A percentile compares a stretch with the other conserved stretches of the same genome.
Evolutionary conservation across 2,113 vertebrate genomes (phyloP).

Genomic region (Ornithorhynchus anatinus): DNA sequence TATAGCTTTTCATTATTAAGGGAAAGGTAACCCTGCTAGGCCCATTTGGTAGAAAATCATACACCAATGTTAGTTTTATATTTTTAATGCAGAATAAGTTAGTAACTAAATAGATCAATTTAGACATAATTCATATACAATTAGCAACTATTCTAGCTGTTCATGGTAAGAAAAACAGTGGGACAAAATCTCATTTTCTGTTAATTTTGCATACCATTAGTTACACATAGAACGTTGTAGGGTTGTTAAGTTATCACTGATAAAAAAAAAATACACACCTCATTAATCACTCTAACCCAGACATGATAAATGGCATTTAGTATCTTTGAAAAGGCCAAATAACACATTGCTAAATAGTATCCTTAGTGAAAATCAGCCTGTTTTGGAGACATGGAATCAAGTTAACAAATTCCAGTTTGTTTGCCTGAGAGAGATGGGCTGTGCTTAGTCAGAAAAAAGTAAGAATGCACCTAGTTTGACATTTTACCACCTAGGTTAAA

Average conservation of each 20-base stretch:
- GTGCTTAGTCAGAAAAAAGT: constrained; percentile 29
- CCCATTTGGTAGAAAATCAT: neutral
- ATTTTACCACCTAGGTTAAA: constrained; percentile 34
- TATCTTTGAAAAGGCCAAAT: constrained; percentile 18
- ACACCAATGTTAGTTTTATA: neutral
- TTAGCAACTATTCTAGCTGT: neutral
- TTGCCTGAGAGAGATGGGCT: constrained; percentile 15
- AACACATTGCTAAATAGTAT: constrained; percentile 24
- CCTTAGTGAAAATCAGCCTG: neutral
- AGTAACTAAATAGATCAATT: neutral
- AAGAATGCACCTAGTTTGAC: constrained; percentile 30
- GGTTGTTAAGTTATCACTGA: neutral
- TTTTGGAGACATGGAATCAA: constrained; percentile 4
- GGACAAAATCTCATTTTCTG: neutral
- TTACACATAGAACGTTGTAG: neutral
- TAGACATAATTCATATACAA: neutral
- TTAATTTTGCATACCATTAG: constrained; percentile 23
- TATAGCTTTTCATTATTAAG: neutral
- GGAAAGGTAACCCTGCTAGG: neutral
- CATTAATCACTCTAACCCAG: constrained; percentile 27
- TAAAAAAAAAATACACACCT: neutral
- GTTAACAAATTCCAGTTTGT: constrained; percentile 30
- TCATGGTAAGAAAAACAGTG: neutral
- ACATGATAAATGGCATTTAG: constrained; percentile 48
- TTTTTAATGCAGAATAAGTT: constrained; percentile 22